Percentiles rank a stretch among this genome's conserved stretches.
Evolutionary conservation across 2,888 invertebrate genomes (phyloP).

Genomic region (Ditylenchus weischeri): DNA sequence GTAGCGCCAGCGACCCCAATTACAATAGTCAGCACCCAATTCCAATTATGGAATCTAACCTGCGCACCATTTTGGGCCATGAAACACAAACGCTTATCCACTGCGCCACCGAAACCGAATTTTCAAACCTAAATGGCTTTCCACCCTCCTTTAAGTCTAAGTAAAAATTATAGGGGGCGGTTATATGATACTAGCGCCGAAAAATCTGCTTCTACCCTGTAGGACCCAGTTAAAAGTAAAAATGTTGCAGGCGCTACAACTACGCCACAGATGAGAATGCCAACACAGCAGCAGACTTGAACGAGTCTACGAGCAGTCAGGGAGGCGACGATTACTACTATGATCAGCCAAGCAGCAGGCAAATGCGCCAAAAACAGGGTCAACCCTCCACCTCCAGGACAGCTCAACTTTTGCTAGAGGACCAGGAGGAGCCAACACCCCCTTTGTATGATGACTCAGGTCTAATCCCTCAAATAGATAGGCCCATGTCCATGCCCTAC

Average conservation of each 20-base stretch:
- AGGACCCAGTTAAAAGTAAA: too few relatives aligned
- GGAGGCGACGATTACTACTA: slow-evolving; percentile 37
- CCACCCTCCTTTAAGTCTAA: too few relatives aligned
- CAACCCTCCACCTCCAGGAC: neutral
- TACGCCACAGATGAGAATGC: slow-evolving; percentile 14
- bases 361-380: neutral
- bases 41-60: too few relatives aligned
- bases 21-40: too few relatives aligned
- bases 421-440: slow-evolving; percentile 10
- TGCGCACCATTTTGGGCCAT: too few relatives aligned
- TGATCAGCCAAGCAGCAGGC: slow-evolving; percentile 18
- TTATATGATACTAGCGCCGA: too few relatives aligned
- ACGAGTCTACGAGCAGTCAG: neutral
- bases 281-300: neutral
- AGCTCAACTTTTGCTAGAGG: slow-evolving; percentile 12
- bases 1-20: too few relatives aligned
- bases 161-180: too few relatives aligned
- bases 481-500: slow-evolving; percentile 57
- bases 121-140: too few relatives aligned
- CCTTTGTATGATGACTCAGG: slow-evolving; percentile 47
- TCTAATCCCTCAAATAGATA: slow-evolving; percentile 56
- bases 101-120: too few relatives aligned
- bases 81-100: too few relatives aligned
- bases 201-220: too few relatives aligned
- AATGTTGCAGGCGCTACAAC: neutral